Percentiles rank a stretch among this genome's conserved stretches.
Conservation (phyloP, 2,797 vertebrate species). For the Phalanger gymnotis region DNA sequence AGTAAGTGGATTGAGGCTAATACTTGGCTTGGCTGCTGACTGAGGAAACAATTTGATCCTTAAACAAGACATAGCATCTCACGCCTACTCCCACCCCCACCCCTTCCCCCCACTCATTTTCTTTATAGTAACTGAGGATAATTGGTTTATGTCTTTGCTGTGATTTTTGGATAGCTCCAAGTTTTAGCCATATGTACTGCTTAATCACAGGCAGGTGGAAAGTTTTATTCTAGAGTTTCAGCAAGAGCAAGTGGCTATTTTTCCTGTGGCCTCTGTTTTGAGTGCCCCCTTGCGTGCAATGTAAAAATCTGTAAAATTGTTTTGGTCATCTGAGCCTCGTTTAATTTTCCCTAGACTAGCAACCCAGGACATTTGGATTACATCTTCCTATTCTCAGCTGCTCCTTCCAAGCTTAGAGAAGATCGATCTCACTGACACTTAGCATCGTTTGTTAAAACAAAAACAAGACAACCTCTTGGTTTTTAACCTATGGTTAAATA, state of each 20-base stretch:
- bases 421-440: conserved; percentile 42
- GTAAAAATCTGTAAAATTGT: conserved; percentile 57
- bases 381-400: conserved; percentile 71
- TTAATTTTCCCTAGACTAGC: conserved; percentile 57
- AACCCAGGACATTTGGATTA: conserved; percentile 63
- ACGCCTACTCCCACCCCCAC: neutral
- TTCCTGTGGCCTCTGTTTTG: conserved; percentile 29
- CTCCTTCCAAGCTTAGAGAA: conserved; percentile 53
- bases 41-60: conserved; percentile 17
- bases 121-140: conserved; percentile 25
- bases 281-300: conserved; percentile 25
- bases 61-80: conserved; percentile 20
- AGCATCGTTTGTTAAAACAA: conserved; percentile 64
- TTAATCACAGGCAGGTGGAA: conserved; percentile 42
- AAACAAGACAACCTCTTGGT: neutral
- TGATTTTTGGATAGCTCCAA: conserved; percentile 43
- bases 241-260: conserved; percentile 33
- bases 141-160: conserved; percentile 20
- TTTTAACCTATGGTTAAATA: neutral
- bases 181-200: conserved; percentile 33
- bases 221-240: conserved; percentile 45
- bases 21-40: conserved; percentile 11
- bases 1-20: conserved; percentile 18
- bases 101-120: neutral
- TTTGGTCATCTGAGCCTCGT: conserved; percentile 39